Evolutionary conservation across 2,797 vertebrate species (phyloP).

Genomic region (Rhadinocentrus ornatus): DNA sequence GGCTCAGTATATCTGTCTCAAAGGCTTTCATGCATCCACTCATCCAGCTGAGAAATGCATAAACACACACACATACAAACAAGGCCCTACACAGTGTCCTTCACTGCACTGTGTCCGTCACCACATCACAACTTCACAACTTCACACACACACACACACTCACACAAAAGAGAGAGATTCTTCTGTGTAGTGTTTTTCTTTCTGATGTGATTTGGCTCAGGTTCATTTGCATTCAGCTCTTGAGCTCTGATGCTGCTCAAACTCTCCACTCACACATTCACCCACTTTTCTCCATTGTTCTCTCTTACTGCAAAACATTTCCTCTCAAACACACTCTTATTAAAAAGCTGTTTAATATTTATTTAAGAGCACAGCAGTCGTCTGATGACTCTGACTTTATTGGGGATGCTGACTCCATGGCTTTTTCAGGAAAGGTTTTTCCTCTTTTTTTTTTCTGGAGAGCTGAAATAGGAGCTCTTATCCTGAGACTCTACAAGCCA

Average conservation of each 20-base stretch:
- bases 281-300: conserved; percentile 4
- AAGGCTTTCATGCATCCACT: conserved; percentile 78
- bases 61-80: conserved; percentile 46
- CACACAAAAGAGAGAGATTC: conserved; percentile 53
- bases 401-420: conserved; percentile 58
- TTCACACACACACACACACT: conserved; percentile 28
- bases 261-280: conserved; percentile 44
- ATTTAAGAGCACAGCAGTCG: conserved; percentile 17
- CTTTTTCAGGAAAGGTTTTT: conserved; percentile 43
- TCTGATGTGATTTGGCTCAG: conserved; percentile 60
- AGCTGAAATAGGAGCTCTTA: conserved; percentile 67
- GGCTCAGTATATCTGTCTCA: conserved; percentile 76
- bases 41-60: conserved; percentile 70
- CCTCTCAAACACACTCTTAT: background rate
- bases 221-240: conserved; percentile 62
- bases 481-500: conserved; percentile 46
- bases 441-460: conserved; percentile 31
- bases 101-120: conserved; percentile 45
- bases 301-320: background rate
- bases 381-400: conserved; percentile 51
- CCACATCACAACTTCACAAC: conserved; percentile 27
- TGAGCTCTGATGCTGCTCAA: conserved; percentile 30
- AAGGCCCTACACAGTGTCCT: conserved; percentile 57
- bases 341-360: conserved; percentile 21
- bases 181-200: conserved; percentile 60